Percentiles rank a stretch among this genome's conserved stretches.
Evolutionary conservation across 2,888 invertebrate species (phyloP).

Genomic region (Cataglyphis rosenhaueri): DNA sequence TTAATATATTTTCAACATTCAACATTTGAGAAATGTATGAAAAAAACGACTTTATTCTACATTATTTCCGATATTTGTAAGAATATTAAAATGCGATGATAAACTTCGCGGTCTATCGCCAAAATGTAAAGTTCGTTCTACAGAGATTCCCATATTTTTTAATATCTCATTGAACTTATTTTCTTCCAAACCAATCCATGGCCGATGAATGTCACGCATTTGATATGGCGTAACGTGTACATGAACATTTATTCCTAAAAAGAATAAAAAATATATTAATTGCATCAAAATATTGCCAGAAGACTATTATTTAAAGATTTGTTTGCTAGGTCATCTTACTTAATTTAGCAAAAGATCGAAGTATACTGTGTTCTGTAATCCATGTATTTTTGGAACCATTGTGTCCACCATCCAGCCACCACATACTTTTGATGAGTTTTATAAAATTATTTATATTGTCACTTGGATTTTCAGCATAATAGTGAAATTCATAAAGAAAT

Average conservation of each 20-base stretch:
- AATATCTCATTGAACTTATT: constrained; percentile 90
- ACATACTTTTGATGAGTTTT: constrained; percentile 91
- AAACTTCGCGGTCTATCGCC: constrained; percentile 87
- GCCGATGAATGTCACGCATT: constrained; percentile 91
- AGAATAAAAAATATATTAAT: background rate
- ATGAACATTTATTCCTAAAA: constrained; percentile 89
- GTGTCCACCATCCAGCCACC: constrained; percentile 97
- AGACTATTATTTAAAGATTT: background rate
- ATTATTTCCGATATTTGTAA: constrained; percentile 87
- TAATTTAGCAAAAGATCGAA: constrained; percentile 91
- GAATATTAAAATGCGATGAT: constrained; percentile 92
- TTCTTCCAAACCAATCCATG: constrained; percentile 95
- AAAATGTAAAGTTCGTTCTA: constrained; percentile 89
- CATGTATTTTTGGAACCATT: constrained; percentile 95
- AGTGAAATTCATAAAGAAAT: constrained; percentile 94
- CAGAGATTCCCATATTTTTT: constrained; percentile 89
- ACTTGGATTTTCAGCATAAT: constrained; percentile 89
- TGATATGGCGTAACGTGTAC: constrained; percentile 97
- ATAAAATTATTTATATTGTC: constrained; percentile 89
- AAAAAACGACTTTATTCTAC: constrained; percentile 68
- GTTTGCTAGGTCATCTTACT: constrained; percentile 85
- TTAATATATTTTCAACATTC: background rate
- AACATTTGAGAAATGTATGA: background rate
- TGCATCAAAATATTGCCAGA: constrained; percentile 2
- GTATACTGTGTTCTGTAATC: constrained; percentile 91